Evolutionary conservation across 2,797 vertebrate species (phyloP), one percentile per base, ranked within the genome.

Genomic region (Ambastaia sidthimunki): DNA sequence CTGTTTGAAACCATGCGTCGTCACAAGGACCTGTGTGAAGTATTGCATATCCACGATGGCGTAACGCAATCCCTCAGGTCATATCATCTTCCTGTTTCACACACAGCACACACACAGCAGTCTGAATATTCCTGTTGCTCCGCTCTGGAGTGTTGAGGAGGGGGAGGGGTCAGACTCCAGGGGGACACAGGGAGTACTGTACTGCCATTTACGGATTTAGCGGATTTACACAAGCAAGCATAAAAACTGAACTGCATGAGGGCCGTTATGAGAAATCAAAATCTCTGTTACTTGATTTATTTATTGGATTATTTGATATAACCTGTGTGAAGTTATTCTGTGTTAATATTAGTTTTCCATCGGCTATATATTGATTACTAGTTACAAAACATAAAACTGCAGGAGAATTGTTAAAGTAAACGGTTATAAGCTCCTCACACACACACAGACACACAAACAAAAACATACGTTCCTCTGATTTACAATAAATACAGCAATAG

Each of bases 1-100:
- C 80, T 86, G 86, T 84, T 85, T 77, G 76, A 87, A 86, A 89
- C 86, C 88, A 90, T 85, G 84, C 85, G 84, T 88, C 87, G 87
- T 74, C 74, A 71, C 74, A 19, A 79, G 34, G 69, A 67, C 23
- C 66, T 65, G 44, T 59, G 37, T 44, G 10, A 44, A 44, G 41
- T 44, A 44, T 44, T 11, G 41, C 41, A 44, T 44, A 44, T 44
- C 10, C 41, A 44, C 41, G 18, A 69, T 3, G 21, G 65, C 31
- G 21, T 1, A 15, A 70, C 67, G n/a, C 44, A 70, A 50, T 47
- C 54, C 66, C 54, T 69, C 52, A 48, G 41, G 10, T 44, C 9
- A 44, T 44, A 44, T 11, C 41, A 10, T 10, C 41, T 44, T 7
- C 41, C 41, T 11, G 41, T 44, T 44, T 44, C 10, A 44, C 41